Evolutionary conservation across 2,113 vertebrate genomes (phyloP), one percentile per base, ranked within the genome.

Genomic region (Istiophorus platypterus): DNA sequence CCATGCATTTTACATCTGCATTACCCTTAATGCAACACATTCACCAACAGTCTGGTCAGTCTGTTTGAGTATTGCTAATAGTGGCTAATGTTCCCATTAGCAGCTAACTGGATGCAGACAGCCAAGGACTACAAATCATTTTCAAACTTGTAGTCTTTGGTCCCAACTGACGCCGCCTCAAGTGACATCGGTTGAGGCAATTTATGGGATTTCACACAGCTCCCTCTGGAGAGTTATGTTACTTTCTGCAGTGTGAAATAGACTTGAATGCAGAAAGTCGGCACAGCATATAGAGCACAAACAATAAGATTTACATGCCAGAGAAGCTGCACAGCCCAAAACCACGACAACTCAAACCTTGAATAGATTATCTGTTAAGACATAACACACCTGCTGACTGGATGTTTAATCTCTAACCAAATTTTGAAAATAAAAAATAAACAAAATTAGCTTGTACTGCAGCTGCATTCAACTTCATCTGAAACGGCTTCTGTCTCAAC

Each of bases 21-120:
- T 34, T 47, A 45, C 34, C 34, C 37, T 45, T 5, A 67, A 59
- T 68, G 39, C 64, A 49, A 58, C 22, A 34, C 20, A 1, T 27
- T 0, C 0, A 0, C 8, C 1, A 2, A 52, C 27, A 39, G 2
- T n/a, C n/a, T 52, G 51, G 51, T 6, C 45, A 4, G n/a, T n/a
- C 2, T 5, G 15, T 4, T 15, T 17, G 5, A 4, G 45, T 18
- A 5, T 3, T 15, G 49, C 20, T 20, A 52, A 27, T 27, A 7
- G 26, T 1, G 8, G 27, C 34, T 42, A 31, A 41, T 27, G 12
- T 49, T 17, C 13, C 56, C 14, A 63, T 1, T 0, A 37, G 7
- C 17, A 2, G 2, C 62, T 67, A 67, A 11, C 63, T 9, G 11
- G 2, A 5, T 47, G 63, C 63, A 41, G 39, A 39, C 18, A 6